These are phyloP conservation scores for Agraylea sexmaculata DNA, from an alignment of 1,140 invertebrate genomes.

Conservation along the genomic window DNA sequence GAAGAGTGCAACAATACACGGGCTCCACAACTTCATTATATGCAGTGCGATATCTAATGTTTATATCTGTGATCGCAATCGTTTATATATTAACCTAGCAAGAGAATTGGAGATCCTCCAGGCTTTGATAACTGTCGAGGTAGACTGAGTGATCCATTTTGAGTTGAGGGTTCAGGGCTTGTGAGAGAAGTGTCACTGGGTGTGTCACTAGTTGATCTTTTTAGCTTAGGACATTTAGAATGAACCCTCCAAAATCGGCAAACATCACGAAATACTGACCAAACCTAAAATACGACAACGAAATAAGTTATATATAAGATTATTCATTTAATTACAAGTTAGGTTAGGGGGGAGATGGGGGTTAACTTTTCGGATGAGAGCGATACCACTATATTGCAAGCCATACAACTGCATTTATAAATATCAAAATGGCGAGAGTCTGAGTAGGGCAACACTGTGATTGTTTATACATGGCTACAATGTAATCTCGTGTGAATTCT, in stretches of 20 bases:
- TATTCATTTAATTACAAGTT: constrained; percentile 2
- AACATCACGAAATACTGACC: constrained; percentile 52
- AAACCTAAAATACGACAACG: constrained; percentile 43
- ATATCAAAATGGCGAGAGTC: no score
- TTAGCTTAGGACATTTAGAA: constrained; percentile 48
- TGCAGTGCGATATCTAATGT: no score
- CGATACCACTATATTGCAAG: neutral
- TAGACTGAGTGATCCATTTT: constrained; percentile 15
- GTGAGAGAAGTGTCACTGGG: constrained; percentile 12
- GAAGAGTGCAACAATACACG: no score
- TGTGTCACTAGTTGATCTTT: constrained; percentile 42
- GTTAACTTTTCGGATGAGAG: neutral
- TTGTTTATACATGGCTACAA: constrained; percentile 32
- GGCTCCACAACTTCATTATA: no score
- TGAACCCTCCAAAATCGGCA: constrained; percentile 56
- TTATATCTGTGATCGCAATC: no score
- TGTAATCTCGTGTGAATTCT: constrained; percentile 27
- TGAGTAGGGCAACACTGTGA: constrained; percentile 24
- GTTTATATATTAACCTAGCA: constrained; percentile 13
- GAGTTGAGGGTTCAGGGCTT: constrained; percentile 25
- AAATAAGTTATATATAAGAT: constrained; percentile 9
- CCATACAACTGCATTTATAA: neutral
- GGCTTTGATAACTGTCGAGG: constrained; percentile 13
- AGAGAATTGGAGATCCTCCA: constrained; percentile 16
- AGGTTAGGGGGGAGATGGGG: neutral